phyloP scores from a whole-genome alignment of 2,888 invertebrate genomes.

The Lysandra coridon region DNA sequence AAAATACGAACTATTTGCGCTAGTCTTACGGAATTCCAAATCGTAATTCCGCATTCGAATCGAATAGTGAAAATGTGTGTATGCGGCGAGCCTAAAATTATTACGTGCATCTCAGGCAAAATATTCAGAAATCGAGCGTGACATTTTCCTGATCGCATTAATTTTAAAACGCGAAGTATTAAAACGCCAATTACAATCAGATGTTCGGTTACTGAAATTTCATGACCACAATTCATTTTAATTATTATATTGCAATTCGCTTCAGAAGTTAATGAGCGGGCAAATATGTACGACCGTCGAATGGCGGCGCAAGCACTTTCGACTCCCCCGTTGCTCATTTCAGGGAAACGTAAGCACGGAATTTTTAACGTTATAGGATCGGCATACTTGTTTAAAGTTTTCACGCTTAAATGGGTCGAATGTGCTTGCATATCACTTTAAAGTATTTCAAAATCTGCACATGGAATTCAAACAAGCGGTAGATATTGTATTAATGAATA shows the following conservation, averaged over 20 bases:
- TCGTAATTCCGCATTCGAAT: too few relatives aligned
- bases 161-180: conserved; percentile 1
- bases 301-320: not conserved
- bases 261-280: conserved; percentile 36
- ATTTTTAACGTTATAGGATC: not conserved
- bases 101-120: too few relatives aligned
- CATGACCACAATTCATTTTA: conserved; percentile 37
- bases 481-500: not conserved
- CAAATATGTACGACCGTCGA: conserved; percentile 30
- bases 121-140: not conserved
- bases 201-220: conserved; percentile 14
- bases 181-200: conserved; percentile 20
- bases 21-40: too few relatives aligned
- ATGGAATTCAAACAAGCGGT: not conserved
- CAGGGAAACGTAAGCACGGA: not conserved
- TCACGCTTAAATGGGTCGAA: conserved; percentile 17
- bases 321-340: not conserved
- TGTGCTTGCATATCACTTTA: not conserved
- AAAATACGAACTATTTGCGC: too few relatives aligned
- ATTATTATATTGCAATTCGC: conserved; percentile 39
- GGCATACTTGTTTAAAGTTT: conserved; percentile 12
- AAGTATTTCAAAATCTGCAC: not conserved
- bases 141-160: not conserved
- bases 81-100: too few relatives aligned
- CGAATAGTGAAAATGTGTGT: too few relatives aligned